Base-by-base conservation (phyloP, 2,797 vertebrate genomes). In the Fistularia commersonii region DNA sequence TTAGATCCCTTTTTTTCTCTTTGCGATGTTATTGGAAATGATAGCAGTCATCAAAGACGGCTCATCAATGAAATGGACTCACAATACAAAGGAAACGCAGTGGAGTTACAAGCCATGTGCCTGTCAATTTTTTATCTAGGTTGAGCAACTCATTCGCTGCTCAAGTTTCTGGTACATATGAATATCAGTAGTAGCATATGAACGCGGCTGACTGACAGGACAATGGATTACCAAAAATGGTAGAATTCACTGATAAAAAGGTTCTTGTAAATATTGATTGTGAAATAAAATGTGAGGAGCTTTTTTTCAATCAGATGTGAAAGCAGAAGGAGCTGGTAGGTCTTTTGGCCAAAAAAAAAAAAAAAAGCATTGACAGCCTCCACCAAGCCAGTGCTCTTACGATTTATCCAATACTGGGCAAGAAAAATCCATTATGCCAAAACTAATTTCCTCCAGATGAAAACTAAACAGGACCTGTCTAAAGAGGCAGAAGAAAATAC, bases 371-470 rank as follows among this genome's bases (percentile, higher is more conserved):
- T 49, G 44, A 59, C 60, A 64, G 75, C 70, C 69, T 49, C 57
- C 15, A 51, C 62, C 49, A 32, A 66, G 68, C 61, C 54, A 59
- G 60, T 54, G 54, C 70, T 77, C 77, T 81, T 70, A 68, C 64
- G 74, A 77, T 86, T 87, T 85, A 76, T 84, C 80, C 79, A 88
- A 87, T 72, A 61, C 75, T 67, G 82, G 77, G 83, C 62, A 79
- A 23, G 23, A 23, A 85, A 89, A 90, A 88, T 87, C 86, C 88
- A 91, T 91, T 90, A 91, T 90, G 90, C 91, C 88, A 90, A 90
- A 90, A 88, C 82, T 85, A 57, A 91, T 90, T 91, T 92, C 89
- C 90, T 91, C 81, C 45, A 45, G 59, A 74, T 79, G 80, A 83
- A 88, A 90, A 88, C 83, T 78, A 83, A 91, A 89, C 85, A 87